Evolutionary conservation across 2,888 invertebrate genomes (phyloP).

Genomic region (Lithophane ornitopus): DNA sequence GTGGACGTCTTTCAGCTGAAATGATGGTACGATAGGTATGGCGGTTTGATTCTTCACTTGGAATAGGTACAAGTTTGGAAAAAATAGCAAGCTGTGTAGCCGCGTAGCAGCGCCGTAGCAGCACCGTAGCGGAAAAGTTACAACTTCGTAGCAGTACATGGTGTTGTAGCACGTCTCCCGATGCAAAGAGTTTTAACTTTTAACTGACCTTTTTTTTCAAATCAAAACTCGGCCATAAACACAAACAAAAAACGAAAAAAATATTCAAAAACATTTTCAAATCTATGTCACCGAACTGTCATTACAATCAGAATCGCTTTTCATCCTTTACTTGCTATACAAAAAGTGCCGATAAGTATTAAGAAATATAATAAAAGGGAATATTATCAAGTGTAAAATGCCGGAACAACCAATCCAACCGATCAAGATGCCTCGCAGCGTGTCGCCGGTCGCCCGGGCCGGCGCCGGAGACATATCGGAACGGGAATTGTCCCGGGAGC

Average conservation of each 20-base stretch:
- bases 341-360: constrained; percentile 10
- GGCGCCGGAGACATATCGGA: constrained; percentile 88
- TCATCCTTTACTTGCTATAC: constrained; percentile 11
- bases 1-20: too few relatives aligned
- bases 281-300: constrained; percentile 64
- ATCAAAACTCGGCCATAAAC: not conserved
- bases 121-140: not conserved
- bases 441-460: constrained; percentile 80
- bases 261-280: constrained; percentile 57
- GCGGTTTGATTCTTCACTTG: not conserved
- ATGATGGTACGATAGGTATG: too few relatives aligned
- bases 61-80: not conserved
- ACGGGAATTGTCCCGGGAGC: constrained; percentile 81
- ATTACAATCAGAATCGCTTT: constrained; percentile 51
- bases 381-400: constrained; percentile 68
- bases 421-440: constrained; percentile 78
- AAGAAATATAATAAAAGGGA: constrained; percentile 24
- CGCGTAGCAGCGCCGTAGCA: constrained; percentile 24
- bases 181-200: not conserved
- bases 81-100: not conserved
- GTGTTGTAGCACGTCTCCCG: not conserved
- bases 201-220: not conserved
- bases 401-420: constrained; percentile 75
- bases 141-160: not conserved
- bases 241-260: constrained; percentile 25